Evolutionary conservation across 2,888 invertebrate species (phyloP), one percentile per base, ranked within the genome.

Genomic region (Coleophora deauratella): DNA sequence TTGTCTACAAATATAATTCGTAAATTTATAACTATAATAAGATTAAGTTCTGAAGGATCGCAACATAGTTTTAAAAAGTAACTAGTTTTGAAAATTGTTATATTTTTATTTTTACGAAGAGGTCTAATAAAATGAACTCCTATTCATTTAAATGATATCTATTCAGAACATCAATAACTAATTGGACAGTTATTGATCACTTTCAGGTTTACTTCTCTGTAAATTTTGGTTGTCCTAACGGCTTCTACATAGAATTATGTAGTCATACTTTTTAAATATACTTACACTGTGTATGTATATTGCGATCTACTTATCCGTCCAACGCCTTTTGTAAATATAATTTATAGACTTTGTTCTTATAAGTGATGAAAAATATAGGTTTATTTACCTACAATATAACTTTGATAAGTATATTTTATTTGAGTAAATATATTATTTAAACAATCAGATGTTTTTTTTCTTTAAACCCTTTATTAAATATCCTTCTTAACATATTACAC

Each of bases 221-320:
- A 21, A 21, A 4, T 21, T 3, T 4, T 21, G 3, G 21, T 21
- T 4, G 3, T 21, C 3, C 21, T 21, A 21, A 3, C 21, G 6
- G 3, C 38, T 31, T 55, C 61, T 79, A 79, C 75, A 74, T 77
- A 75, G 54, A 47, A 30, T 55, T 77, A 76, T 78, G 75, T 76
- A 78, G 66, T 57, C 41, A 37, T 46, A 45, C 48, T 38, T 54
- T 41, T 54, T 59, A 49, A 56, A 53, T 75, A 66, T 77, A 69
- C 73, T 45, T 82, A 82, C 80, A 73, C 51, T 76, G 46, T 45
- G 80, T 84, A 81, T 49, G 78, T 81, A 64, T 77, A 71, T 76
- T 71, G 78, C 80, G 79, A 81, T 79, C 60, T 50, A 47, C 40
- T 48, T 58, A 46, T 66, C 75, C 78, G 75, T 82, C 80, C 82